Percentiles rank a stretch among this genome's conserved stretches.
Conservation (phyloP, 2,797 vertebrate genomes). For the Acipenser transmontanus region DNA sequence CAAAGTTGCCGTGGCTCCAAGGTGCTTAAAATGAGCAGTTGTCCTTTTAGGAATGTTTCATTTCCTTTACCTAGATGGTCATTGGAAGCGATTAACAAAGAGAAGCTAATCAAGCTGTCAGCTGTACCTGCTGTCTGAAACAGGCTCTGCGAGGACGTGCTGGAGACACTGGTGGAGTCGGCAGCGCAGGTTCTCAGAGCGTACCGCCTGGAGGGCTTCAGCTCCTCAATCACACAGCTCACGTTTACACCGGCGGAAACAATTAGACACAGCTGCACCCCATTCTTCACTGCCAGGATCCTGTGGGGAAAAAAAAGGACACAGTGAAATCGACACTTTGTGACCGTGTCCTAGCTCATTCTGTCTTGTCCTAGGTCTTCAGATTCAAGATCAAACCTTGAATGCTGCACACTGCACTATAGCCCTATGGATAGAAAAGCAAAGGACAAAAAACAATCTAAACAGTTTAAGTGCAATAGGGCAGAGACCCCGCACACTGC, state of each 20-base stretch:
- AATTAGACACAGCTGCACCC: too few relatives aligned
- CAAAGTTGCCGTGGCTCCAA: neutral
- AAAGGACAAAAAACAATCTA: too few relatives aligned
- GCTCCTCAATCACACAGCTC: neutral
- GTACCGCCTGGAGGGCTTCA: conserved; percentile 19
- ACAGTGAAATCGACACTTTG: too few relatives aligned
- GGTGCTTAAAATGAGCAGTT: neutral
- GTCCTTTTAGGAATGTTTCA: neutral
- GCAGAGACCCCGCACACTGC: too few relatives aligned
- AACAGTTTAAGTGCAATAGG: too few relatives aligned
- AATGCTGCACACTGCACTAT: too few relatives aligned
- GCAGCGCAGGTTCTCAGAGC: conserved; percentile 13
- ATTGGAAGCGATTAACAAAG: neutral
- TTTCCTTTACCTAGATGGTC: neutral
- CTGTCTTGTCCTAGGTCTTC: too few relatives aligned
- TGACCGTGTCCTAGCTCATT: too few relatives aligned
- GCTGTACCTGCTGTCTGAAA: conserved; percentile 30
- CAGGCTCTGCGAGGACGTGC: conserved; percentile 11
- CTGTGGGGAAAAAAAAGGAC: too few relatives aligned
- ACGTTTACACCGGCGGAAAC: conserved; percentile 3
- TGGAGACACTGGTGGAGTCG: conserved; percentile 24
- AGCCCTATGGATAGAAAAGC: too few relatives aligned
- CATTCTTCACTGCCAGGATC: too few relatives aligned
- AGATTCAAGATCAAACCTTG: too few relatives aligned
- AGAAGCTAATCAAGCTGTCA: neutral